These are phyloP conservation scores for Sitophilus oryzae DNA, from an alignment of 1,140 invertebrate species.

Conservation along the genomic window DNA sequence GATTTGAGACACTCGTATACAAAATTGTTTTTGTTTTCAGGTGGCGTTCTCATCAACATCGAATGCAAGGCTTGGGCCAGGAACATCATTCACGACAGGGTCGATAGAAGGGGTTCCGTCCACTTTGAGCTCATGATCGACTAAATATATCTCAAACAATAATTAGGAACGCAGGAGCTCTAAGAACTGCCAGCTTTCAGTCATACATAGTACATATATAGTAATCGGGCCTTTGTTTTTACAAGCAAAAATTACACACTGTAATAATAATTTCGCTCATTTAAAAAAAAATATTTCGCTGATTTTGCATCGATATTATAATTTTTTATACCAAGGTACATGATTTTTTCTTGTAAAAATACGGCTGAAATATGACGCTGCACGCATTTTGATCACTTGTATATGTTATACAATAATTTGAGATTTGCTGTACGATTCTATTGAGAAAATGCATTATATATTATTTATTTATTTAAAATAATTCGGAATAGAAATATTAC, in stretches of 20 bases:
- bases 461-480: too few species aligned
- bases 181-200: constrained; percentile 37
- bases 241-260: neutral
- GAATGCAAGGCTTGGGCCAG: constrained; percentile 95
- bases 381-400: neutral
- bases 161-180: constrained; percentile 12
- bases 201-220: constrained; percentile 1
- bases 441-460: too few species aligned
- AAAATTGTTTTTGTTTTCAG: constrained; percentile 47
- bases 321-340: neutral
- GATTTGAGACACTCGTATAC: neutral
- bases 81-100: constrained; percentile 84
- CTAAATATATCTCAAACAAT: constrained; percentile 50
- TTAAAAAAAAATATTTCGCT: too few species aligned
- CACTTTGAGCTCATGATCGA: constrained; percentile 95
- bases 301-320: too few species aligned
- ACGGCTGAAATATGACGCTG: neutral
- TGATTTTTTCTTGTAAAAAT: neutral
- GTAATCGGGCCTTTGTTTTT: constrained; percentile 1
- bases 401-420: neutral
- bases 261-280: too few species aligned
- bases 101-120: constrained; percentile 83
- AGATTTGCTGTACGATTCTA: neutral
- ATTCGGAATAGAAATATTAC: too few species aligned
- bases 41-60: constrained; percentile 87